These are phyloP conservation scores for Zygogramma bicolorata DNA, from an alignment of 2,888 invertebrate genomes.

Conservation along the genomic window DNA sequence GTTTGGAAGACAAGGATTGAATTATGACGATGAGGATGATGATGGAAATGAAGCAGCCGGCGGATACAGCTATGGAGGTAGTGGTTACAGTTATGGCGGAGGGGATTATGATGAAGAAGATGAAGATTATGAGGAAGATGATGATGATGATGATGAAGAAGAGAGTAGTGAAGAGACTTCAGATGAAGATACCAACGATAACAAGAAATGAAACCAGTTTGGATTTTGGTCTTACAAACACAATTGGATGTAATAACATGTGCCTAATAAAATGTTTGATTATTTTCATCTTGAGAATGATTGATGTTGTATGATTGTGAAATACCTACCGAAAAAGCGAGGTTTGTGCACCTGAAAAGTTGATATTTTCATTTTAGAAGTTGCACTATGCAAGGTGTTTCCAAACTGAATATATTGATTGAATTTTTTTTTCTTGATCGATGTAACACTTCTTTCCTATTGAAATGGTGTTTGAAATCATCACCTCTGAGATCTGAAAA, in stretches of 20 bases:
- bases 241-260: background rate
- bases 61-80: conserved; percentile 65
- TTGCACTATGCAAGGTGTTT: too few relatives aligned
- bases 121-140: conserved; percentile 64
- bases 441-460: too few relatives aligned
- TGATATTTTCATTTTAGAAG: too few relatives aligned
- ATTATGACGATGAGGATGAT: conserved; percentile 70
- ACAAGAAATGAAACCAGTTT: conserved; percentile 6
- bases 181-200: conserved; percentile 52
- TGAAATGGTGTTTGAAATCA: too few relatives aligned
- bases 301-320: too few relatives aligned
- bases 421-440: too few relatives aligned
- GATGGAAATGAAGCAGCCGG: conserved; percentile 62
- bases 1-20: conserved; percentile 86
- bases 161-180: conserved; percentile 53
- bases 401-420: too few relatives aligned
- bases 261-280: conserved; percentile 1
- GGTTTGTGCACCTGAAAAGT: too few relatives aligned
- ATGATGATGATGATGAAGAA: conserved; percentile 57
- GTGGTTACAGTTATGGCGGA: conserved; percentile 64
- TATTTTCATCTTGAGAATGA: background rate
- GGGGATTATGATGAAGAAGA: conserved; percentile 64
- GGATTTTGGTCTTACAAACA: background rate
- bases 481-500: too few relatives aligned
- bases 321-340: too few relatives aligned